Percentiles rank a stretch among this genome's conserved stretches.
These are phyloP conservation scores for Conchocele bisecta DNA, from an alignment of 2,888 invertebrate species.

Conservation along the genomic window DNA sequence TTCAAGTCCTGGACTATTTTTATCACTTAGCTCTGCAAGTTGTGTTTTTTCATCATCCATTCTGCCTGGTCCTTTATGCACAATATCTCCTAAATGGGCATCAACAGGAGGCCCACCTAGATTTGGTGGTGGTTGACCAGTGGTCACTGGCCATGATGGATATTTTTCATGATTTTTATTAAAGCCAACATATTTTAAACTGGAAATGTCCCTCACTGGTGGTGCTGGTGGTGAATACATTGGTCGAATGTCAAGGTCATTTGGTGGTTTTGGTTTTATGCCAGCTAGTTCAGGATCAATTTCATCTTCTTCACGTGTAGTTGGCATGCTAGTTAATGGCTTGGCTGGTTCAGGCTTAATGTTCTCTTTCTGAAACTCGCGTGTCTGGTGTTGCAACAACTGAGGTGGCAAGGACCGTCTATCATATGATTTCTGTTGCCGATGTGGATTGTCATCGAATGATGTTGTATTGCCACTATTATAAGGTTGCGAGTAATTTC, in stretches of 20 bases:
- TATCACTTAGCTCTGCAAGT: constrained; percentile 85
- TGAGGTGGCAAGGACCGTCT: constrained; percentile 63
- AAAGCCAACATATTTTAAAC: constrained; percentile 86
- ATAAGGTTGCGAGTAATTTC: constrained; percentile 28
- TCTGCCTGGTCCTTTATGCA: constrained; percentile 47
- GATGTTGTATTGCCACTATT: constrained; percentile 48
- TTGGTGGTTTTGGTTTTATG: constrained; percentile 49
- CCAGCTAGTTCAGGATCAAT: constrained; percentile 55
- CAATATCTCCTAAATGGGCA: constrained; percentile 76
- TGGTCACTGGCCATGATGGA: constrained; percentile 89
- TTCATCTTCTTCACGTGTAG: constrained; percentile 64
- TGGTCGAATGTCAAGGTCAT: constrained; percentile 54
- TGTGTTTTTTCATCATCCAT: constrained; percentile 39
- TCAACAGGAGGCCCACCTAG: constrained; percentile 83
- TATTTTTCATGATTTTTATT: constrained; percentile 90
- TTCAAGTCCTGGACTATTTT: constrained; percentile 79
- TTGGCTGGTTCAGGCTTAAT: constrained; percentile 40
- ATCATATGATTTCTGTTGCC: constrained; percentile 48
- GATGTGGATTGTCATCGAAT: constrained; percentile 54
- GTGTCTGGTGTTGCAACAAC: constrained; percentile 39
- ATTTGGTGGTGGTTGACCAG: constrained; percentile 84
- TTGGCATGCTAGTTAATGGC: constrained; percentile 53
- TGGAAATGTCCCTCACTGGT: constrained; percentile 88
- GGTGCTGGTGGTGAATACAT: constrained; percentile 79
- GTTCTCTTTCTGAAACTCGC: constrained; percentile 41